Evolutionary conservation across 2,113 vertebrate genomes (phyloP), one percentile per base, ranked within the genome.

Genomic region (Osmerus mordax): DNA sequence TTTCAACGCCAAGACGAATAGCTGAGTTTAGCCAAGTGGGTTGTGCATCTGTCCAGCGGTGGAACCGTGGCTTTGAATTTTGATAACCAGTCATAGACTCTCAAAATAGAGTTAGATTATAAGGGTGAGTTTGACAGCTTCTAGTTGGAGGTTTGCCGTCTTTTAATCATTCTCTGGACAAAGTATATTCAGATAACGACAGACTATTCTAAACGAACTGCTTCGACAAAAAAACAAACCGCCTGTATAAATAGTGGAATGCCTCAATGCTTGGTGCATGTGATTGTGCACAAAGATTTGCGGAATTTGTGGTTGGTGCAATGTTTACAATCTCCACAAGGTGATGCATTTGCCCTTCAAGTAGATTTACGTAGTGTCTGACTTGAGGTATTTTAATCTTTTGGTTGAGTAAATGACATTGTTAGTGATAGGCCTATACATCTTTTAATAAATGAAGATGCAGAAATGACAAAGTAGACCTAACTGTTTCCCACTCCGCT

Each of bases 51-150:
- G 53, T 19, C 51, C 53, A 28, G 70, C n/a, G 65, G 66, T n/a
- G 18, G 41, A 71, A 55, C 11, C 36, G 3, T 18, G 72, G 65
- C 79, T 72, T 54, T 81, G 21, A 69, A 65, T 78, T 65, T 23
- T 52, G 56, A 78, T 69, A 73, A 58, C n/a, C 65, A 65, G 28
- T 16, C 28, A 64, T 78, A 73, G 15, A 32, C 6, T 18, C 14
- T 28, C 15, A 74, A 81, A 87, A 85, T 84, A 86, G 63, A 7
- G 23, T 0, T 55, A 78, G 85, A 89, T 87, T 85, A 89, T n/a
- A 87, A 86, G 78, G 65, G 65, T 61, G 25, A 3, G 11, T 64
- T 64, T 56, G 54, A 56, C 54, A 56, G 54, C 54, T 15, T 56
- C 54, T 56, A 47, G 8, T 47, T 47, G 41, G 41, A 47, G 41